These are phyloP conservation scores for Physella acuta DNA, from an alignment of 1,140 invertebrate genomes.

Conservation along the genomic window DNA sequence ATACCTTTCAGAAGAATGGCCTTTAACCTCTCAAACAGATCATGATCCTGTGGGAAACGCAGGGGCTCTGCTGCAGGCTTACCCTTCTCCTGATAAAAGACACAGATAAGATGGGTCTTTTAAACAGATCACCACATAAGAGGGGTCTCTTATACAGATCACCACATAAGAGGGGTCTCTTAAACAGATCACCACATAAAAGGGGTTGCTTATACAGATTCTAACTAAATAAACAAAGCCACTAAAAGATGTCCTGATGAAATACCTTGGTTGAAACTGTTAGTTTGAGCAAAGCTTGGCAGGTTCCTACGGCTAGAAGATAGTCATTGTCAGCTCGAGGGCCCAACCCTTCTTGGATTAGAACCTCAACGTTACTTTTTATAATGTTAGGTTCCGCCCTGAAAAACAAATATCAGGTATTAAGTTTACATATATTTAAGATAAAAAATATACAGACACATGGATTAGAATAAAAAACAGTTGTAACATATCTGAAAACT, in stretches of 20 bases:
- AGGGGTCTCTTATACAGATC: background rate
- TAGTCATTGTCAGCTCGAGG: constrained; percentile 62
- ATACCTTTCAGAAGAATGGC: constrained; percentile 63
- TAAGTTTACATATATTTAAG: background rate
- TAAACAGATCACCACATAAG: background rate
- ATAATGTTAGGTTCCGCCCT: constrained; percentile 64
- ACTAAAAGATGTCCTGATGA: background rate
- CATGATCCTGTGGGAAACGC: constrained; percentile 64
- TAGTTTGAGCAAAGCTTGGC: constrained; percentile 65
- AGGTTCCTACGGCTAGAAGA: constrained; percentile 66
- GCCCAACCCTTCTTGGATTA: constrained; percentile 66
- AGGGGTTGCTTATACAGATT: background rate
- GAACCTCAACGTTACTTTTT: constrained; percentile 65
- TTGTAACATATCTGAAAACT: too few relatives aligned
- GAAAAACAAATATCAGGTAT: background rate
- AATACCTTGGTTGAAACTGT: constrained; percentile 24
- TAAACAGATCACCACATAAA: background rate
- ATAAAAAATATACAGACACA: too few relatives aligned
- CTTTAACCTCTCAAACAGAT: constrained; percentile 63
- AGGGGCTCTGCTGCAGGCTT: constrained; percentile 42
- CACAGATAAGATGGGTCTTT: background rate
- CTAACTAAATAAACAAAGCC: too few relatives aligned
- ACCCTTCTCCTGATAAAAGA: constrained; percentile 35
- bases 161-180: background rate
- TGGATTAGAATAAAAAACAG: too few relatives aligned